Percentiles rank a stretch among this genome's conserved stretches.
phyloP scores from a whole-genome alignment of 1,140 invertebrate species.

The Nasonia giraulti region DNA sequence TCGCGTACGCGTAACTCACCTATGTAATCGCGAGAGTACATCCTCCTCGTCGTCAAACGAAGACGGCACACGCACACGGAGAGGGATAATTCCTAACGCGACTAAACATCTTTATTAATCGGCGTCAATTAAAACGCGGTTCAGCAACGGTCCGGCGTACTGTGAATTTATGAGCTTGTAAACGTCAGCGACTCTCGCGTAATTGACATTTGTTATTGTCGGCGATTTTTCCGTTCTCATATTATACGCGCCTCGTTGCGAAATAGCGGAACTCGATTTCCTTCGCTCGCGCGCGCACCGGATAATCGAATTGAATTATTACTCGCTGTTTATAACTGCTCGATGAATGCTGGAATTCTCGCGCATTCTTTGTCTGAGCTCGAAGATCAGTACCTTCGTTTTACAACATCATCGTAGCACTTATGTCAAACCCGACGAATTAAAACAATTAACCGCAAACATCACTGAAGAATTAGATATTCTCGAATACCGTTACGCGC shows the following conservation, averaged over 20 bases:
- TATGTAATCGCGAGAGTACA: neutral
- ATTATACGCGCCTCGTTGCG: neutral
- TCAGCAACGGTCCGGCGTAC: neutral
- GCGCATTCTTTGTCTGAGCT: neutral
- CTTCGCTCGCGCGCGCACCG: neutral
- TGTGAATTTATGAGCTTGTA: slow-evolving; percentile 34
- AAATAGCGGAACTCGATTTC: slow-evolving; percentile 38
- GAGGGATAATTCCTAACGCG: slow-evolving; percentile 8
- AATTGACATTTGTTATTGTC: slow-evolving; percentile 37
- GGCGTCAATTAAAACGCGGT: slow-evolving; percentile 33
- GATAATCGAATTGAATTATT: slow-evolving; percentile 15
- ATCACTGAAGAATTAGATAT: no score
- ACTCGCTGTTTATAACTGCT: neutral
- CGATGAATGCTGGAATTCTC: neutral
- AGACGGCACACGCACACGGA: neutral
- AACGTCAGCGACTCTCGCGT: neutral
- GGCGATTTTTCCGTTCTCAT: neutral
- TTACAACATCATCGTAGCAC: no score
- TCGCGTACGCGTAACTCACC: neutral
- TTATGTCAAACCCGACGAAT: no score
- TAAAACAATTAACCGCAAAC: neutral
- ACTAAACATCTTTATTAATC: slow-evolving; percentile 38
- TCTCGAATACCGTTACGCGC: neutral
- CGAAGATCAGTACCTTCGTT: no score
- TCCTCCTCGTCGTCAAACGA: neutral